Conservation (phyloP, 2,797 vertebrate genomes). For the Tachyglossus aculeatus region DNA sequence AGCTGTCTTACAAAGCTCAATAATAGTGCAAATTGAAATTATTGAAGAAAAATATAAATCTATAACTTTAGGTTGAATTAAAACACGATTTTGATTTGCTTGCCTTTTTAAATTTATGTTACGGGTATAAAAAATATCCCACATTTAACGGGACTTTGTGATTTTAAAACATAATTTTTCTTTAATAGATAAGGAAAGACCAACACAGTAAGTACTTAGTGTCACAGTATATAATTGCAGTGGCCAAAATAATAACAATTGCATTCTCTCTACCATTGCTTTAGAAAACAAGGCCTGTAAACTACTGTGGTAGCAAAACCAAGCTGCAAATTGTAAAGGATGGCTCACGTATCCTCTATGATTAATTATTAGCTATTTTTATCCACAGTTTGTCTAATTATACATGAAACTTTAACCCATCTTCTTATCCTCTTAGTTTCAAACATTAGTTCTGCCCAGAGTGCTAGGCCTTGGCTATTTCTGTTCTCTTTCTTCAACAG, state of each 20-base stretch:
- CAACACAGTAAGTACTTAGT: not conserved
- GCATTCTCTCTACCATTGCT: constrained; percentile 19
- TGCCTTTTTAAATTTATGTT: too few relatives aligned
- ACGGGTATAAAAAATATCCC: not conserved
- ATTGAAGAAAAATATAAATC: too few relatives aligned
- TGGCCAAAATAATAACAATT: not conserved
- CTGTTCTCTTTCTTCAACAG: constrained; percentile 32
- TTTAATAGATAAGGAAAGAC: not conserved
- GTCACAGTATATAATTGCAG: constrained; percentile 9
- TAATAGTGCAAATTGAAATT: too few relatives aligned
- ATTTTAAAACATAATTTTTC: constrained; percentile 2
- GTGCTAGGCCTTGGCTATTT: constrained; percentile 40
- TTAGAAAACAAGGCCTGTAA: constrained; percentile 24
- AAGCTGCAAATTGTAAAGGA: constrained; percentile 4
- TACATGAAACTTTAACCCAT: constrained; percentile 36
- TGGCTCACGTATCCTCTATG: constrained; percentile 13
- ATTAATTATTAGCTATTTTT: constrained; percentile 21
- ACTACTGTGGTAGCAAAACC: not conserved
- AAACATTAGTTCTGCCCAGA: constrained; percentile 13
- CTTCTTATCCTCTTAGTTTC: constrained; percentile 39
- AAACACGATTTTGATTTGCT: too few relatives aligned
- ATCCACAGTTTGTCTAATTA: constrained; percentile 28
- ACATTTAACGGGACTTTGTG: not conserved
- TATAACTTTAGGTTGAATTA: too few relatives aligned
- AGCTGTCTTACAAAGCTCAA: too few relatives aligned